Evolutionary conservation across 2,888 invertebrate species (phyloP), one percentile per base, ranked within the genome.

Genomic region (Eupelmus urozonus): DNA sequence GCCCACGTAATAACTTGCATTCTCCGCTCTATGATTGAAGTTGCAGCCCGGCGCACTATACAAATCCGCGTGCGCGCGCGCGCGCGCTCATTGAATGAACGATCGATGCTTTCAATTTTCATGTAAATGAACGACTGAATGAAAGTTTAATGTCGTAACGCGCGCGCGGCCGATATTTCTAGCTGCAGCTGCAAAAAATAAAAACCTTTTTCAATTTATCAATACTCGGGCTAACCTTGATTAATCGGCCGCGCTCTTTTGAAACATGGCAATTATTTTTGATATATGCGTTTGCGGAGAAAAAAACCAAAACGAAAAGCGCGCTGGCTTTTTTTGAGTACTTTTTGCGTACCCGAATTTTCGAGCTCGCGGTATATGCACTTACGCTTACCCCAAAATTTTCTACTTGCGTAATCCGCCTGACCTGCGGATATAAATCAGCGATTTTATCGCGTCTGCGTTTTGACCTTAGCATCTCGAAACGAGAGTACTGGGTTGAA

Each of bases 21-120:
- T 34, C 9, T 9, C 34, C 34, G 34, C 34, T 34, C 5, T 34
- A 51, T 0, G 13, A 20, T 20, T 16, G 55, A 4, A 13, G 5
- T 57, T 13, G 57, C 25, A 3, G 13, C 25, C 16, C 20, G 53
- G 4, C 20, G 20, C 53, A 53, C n/a, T 53, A 20, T 18, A 57
- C 18, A 57, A 25, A 13, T 25, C 55, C 7, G 5, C 18, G 7
- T 23, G 7, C 20, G 9, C n/a, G n/a, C n/a, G 18, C n/a, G 20
- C 11, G 5, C 25, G 18, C 20, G 1, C 16, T 57, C 25, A 57
- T 57, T 57, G 13, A 57, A 57, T 57, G 71, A 23, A 2, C 20
- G 42, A 63, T 45, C 23, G 23, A 45, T 63, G 45, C 49, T 63
- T 20, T 45, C 45, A 63, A 63, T 63, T 20, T 25, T 63, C 40